Base-by-base conservation (phyloP, 2,888 invertebrate genomes). In the Candidula unifasciata region DNA sequence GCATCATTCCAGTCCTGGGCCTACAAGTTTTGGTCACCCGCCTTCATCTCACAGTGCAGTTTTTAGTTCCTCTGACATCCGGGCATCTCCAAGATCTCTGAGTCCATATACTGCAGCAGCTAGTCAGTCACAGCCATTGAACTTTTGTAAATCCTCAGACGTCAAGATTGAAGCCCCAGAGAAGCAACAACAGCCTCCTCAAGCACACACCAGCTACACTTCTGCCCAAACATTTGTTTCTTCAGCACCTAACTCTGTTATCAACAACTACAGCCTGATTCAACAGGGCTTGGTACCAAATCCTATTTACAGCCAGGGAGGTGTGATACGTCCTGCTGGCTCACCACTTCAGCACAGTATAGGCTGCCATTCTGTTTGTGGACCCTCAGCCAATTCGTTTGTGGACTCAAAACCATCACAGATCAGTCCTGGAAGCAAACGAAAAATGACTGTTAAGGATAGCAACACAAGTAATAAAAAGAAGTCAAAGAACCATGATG, bases 301-400 rank as follows among this genome's bases (percentile, higher is more conserved):
- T 88, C 94, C 94, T n/a, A 92, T 93, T 82, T 93, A 94, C 88
- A 96, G 95, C 95, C 88, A 89, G 44, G 85, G 85, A 57, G 78
- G 87, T 24, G 89, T 93, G 89, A 86, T 86, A 89, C 88, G 84
- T 87, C 79, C 89, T 68, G 78, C 87, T 80, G 78, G 71, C 76
- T 87, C 68, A 85, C 30, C 69, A 24, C 54, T 30, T 57, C 84
- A 85, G 80, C 81, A 81, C 33, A 86, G 66, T 54, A 84, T 80
- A 33, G 80, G 80, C 24, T 71, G 86, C 21, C 54, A 33, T 71
- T 16, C 81, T 52, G 71, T 52, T 13, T 44, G 54, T 1, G 54
- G 30, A 13, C 83, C 78, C 6, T 33, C 79, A 21, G 27, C 79
- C 24, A 80, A 77, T 37, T 64, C 37, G 30, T 27, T 60, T 3